phyloP scores from a whole-genome alignment of 2,113 vertebrate species.

The Pipa parva region DNA sequence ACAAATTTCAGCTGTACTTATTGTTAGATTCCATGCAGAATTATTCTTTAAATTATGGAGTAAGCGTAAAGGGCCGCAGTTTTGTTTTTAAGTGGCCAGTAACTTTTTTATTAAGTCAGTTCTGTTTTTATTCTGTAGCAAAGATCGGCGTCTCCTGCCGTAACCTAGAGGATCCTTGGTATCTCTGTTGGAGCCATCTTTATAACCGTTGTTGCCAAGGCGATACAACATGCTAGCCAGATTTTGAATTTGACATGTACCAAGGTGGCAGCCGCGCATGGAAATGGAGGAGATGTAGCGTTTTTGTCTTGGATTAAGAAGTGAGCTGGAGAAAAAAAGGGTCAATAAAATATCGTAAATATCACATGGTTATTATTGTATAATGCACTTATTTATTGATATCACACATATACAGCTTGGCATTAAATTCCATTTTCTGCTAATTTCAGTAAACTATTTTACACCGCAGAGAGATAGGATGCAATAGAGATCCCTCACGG shows the following conservation, averaged over 20 bases:
- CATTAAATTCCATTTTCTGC: too few species aligned
- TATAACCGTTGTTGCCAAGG: slow-evolving; percentile 29
- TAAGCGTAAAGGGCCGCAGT: not conserved
- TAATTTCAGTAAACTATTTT: too few species aligned
- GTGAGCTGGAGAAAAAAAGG: slow-evolving; percentile 15
- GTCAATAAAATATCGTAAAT: too few species aligned
- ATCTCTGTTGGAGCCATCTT: slow-evolving; percentile 28
- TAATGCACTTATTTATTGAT: too few species aligned
- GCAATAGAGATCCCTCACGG: too few species aligned
- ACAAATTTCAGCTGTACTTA: slow-evolving; percentile 26
- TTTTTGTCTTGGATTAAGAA: slow-evolving; percentile 23
- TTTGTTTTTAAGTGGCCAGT: slow-evolving; percentile 14
- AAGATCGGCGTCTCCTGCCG: slow-evolving; percentile 31
- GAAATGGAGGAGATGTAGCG: slow-evolving; percentile 9
- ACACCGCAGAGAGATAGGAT: too few species aligned
- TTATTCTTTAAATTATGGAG: slow-evolving; percentile 24
- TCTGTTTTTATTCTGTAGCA: not conserved
- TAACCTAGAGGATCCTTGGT: slow-evolving; percentile 36
- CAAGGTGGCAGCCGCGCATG: slow-evolving; percentile 26
- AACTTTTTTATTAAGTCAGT: slow-evolving; percentile 4
- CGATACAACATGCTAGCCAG: slow-evolving; percentile 35
- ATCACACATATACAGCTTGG: too few species aligned
- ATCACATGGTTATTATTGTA: too few species aligned
- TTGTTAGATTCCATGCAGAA: not conserved
- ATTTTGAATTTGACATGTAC: slow-evolving; percentile 38